These are phyloP conservation scores for Lates japonicus DNA, from an alignment of 2,797 vertebrate genomes.

Conservation along the genomic window DNA sequence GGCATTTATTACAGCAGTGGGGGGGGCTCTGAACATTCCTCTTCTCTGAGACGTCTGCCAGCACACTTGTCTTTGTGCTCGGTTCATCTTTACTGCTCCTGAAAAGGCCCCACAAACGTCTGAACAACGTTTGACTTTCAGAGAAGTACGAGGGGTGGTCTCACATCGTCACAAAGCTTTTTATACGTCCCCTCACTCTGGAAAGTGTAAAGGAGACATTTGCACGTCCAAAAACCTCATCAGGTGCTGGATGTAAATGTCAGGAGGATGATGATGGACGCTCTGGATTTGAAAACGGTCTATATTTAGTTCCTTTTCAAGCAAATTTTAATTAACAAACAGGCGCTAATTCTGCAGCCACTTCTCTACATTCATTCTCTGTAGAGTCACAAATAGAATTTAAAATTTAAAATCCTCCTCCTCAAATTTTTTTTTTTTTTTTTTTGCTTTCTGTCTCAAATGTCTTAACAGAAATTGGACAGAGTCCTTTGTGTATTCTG, in stretches of 20 bases:
- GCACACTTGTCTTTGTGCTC: slow-evolving; percentile 72
- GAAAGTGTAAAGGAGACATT: slow-evolving; percentile 15
- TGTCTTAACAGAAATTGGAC: too few species aligned
- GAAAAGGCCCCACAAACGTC: slow-evolving; percentile 39
- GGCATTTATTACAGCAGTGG: slow-evolving; percentile 67
- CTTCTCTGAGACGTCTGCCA: slow-evolving; percentile 59
- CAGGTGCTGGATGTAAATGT: not conserved
- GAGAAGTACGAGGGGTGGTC: slow-evolving; percentile 60
- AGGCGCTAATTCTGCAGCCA: too few species aligned
- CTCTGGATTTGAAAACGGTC: not conserved
- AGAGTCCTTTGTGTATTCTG: too few species aligned
- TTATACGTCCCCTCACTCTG: slow-evolving; percentile 16
- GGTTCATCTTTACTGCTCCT: slow-evolving; percentile 21
- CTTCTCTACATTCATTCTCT: too few species aligned
- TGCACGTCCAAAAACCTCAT: slow-evolving; percentile 40
- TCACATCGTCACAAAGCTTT: slow-evolving; percentile 19
- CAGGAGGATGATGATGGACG: not conserved
- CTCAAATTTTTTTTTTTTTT: too few species aligned
- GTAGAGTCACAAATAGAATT: too few species aligned
- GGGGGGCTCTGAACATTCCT: slow-evolving; percentile 71
- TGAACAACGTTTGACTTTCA: slow-evolving; percentile 38
- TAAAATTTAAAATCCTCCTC: too few species aligned
- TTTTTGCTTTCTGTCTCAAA: too few species aligned
- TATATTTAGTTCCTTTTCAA: too few species aligned
- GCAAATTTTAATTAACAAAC: too few species aligned